Percentiles rank a stretch among this genome's conserved stretches.
These are phyloP conservation scores for Megaleporinus macrocephalus DNA, from an alignment of 2,113 vertebrate species.

Conservation along the genomic window DNA sequence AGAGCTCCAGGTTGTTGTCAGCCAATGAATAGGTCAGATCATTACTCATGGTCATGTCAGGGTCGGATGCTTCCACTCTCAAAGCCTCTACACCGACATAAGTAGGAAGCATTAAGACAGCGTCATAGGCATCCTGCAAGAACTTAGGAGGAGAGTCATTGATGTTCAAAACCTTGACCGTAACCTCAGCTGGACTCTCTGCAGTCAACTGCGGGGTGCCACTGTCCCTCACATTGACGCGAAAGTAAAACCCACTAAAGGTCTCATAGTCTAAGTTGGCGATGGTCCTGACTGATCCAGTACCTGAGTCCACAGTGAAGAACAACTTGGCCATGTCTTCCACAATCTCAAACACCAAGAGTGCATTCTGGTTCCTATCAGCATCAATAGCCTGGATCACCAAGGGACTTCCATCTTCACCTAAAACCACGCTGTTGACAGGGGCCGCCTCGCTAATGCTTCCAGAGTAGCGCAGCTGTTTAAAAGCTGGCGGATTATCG, in stretches of 20 bases:
- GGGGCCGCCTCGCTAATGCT: constrained; percentile 92
- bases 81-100: constrained; percentile 90
- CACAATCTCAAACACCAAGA: constrained; percentile 93
- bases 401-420: constrained; percentile 81
- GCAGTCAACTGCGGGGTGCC: constrained; percentile 88
- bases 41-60: constrained; percentile 82
- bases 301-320: constrained; percentile 94
- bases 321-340: constrained; percentile 90
- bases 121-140: constrained; percentile 88
- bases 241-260: constrained; percentile 88
- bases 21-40: constrained; percentile 85
- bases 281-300: constrained; percentile 93
- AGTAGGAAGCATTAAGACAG: constrained; percentile 89
- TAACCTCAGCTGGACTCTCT: constrained; percentile 87
- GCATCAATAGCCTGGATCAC: constrained; percentile 89
- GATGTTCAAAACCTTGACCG: constrained; percentile 90
- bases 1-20: constrained; percentile 84
- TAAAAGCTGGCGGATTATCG: constrained; percentile 89
- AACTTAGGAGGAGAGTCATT: constrained; percentile 96
- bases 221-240: constrained; percentile 91
- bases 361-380: constrained; percentile 91
- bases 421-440: constrained; percentile 88
- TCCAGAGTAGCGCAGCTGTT: constrained; percentile 83
- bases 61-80: constrained; percentile 87
- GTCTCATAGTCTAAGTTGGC: constrained; percentile 91